These are phyloP conservation scores for Crotophaga sulcirostris DNA, from an alignment of 2,113 vertebrate genomes.

Conservation along the genomic window DNA sequence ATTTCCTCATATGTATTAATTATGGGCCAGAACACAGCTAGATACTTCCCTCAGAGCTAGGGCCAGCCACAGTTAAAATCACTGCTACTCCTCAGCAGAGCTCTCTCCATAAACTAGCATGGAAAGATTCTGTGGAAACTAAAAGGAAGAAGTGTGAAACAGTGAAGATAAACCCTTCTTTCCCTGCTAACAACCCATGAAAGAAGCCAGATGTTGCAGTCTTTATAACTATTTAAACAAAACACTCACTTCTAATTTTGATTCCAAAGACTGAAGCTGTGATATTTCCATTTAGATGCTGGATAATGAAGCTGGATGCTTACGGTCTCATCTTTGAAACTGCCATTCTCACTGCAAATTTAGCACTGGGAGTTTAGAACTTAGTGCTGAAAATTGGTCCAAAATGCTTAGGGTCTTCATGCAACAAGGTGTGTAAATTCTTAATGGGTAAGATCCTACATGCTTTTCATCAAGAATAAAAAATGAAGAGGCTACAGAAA, in stretches of 20 bases:
- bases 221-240: not conserved
- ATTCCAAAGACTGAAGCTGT: not conserved
- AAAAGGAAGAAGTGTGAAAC: not conserved
- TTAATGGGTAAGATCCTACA: not conserved
- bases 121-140: not conserved
- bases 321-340: not conserved
- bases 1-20: slow-evolving; percentile 55
- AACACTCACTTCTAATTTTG: not conserved
- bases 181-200: not conserved
- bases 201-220: not conserved
- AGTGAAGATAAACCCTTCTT: not conserved
- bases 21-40: slow-evolving; percentile 10
- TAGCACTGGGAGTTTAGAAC: not conserved
- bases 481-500: not conserved
- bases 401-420: not conserved
- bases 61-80: not conserved
- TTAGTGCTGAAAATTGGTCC: not conserved
- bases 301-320: not conserved
- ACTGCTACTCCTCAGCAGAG: not conserved
- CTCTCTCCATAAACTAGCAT: not conserved
- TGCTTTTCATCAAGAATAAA: not conserved
- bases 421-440: not conserved
- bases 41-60: slow-evolving; percentile 20
- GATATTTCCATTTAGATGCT: not conserved
- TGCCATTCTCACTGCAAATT: not conserved